A percentile compares a stretch with the other conserved stretches of the same genome.
Evolutionary conservation across 1,140 invertebrate genomes (phyloP).

Genomic region (Drosophila equinoxialis): DNA sequence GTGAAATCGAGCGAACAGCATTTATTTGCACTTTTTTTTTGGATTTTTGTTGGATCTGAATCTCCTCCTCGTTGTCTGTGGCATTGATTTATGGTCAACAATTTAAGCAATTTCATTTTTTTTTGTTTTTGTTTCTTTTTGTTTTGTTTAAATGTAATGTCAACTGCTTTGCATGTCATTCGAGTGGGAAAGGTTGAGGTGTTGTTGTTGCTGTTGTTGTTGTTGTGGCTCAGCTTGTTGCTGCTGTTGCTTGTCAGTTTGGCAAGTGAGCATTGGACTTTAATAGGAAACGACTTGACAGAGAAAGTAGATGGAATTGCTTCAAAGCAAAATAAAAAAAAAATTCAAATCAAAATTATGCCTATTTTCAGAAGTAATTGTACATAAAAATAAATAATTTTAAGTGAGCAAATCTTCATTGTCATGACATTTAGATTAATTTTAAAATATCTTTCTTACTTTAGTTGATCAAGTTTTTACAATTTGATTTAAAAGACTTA

Average conservation of each 20-base stretch:
- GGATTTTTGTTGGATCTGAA: constrained; percentile 46
- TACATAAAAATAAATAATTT: constrained; percentile 6
- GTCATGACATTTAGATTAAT: too few relatives aligned
- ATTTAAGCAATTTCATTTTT: constrained; percentile 77
- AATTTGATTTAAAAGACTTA: too few relatives aligned
- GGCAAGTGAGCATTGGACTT: constrained; percentile 41
- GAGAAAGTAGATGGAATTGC: constrained; percentile 35
- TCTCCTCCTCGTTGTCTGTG: constrained; percentile 51
- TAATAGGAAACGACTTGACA: constrained; percentile 56
- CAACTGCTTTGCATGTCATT: constrained; percentile 79
- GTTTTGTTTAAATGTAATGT: constrained; percentile 60
- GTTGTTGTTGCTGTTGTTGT: constrained; percentile 54
- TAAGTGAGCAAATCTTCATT: too few relatives aligned
- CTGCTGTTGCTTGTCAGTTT: constrained; percentile 40
- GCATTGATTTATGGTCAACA: constrained; percentile 70
- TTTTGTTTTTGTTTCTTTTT: constrained; percentile 48
- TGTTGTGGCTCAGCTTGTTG: background rate
- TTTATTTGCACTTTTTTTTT: constrained; percentile 46
- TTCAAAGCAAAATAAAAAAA: background rate
- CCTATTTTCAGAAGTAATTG: background rate
- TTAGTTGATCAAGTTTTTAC: too few relatives aligned
- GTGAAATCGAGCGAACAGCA: constrained; percentile 75
- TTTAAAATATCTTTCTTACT: too few relatives aligned
- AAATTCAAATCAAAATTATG: background rate
- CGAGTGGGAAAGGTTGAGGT: constrained; percentile 38